Evolutionary conservation across 2,797 vertebrate species (phyloP).

Genomic region (Bovichtus variegatus): DNA sequence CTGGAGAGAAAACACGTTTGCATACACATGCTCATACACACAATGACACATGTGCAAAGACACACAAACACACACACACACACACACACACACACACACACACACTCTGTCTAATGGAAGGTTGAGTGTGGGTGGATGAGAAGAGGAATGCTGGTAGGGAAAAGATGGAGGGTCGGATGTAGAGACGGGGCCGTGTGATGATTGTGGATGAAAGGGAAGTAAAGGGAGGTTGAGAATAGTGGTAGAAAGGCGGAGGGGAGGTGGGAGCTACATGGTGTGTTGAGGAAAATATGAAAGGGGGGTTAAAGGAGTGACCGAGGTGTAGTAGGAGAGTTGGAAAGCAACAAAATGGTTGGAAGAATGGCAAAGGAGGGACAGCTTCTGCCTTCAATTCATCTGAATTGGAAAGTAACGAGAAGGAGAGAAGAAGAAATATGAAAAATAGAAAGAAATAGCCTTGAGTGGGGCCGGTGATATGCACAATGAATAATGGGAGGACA

Average conservation of each 20-base stretch:
- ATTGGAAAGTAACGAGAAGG: slow-evolving; percentile 47
- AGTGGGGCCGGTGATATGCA: slow-evolving; percentile 45
- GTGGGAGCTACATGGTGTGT: slow-evolving; percentile 14
- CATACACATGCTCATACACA: background rate
- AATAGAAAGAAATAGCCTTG: slow-evolving; percentile 53
- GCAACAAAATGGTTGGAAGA: slow-evolving; percentile 16
- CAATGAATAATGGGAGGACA: slow-evolving; percentile 70
- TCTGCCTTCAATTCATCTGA: slow-evolving; percentile 51
- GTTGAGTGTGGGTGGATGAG: slow-evolving; percentile 59
- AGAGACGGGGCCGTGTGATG: slow-evolving; percentile 46
- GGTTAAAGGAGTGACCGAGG: slow-evolving; percentile 41
- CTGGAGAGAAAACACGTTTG: slow-evolving; percentile 35
- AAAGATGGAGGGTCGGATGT: slow-evolving; percentile 47
- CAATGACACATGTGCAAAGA: slow-evolving; percentile 24
- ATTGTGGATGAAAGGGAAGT: slow-evolving; percentile 52
- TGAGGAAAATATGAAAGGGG: slow-evolving; percentile 55
- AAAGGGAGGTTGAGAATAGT: slow-evolving; percentile 38
- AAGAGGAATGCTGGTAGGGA: slow-evolving; percentile 36
- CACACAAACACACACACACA: slow-evolving; percentile 33
- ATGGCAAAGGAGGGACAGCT: slow-evolving; percentile 29
- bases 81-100: slow-evolving; percentile 26
- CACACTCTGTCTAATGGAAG: slow-evolving; percentile 41
- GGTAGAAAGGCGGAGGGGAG: slow-evolving; percentile 23
- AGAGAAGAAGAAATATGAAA: slow-evolving; percentile 44
- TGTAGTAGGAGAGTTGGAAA: slow-evolving; percentile 49